Base-by-base conservation (phyloP, 2,888 invertebrate genomes). In the Trachelus tabidus region DNA sequence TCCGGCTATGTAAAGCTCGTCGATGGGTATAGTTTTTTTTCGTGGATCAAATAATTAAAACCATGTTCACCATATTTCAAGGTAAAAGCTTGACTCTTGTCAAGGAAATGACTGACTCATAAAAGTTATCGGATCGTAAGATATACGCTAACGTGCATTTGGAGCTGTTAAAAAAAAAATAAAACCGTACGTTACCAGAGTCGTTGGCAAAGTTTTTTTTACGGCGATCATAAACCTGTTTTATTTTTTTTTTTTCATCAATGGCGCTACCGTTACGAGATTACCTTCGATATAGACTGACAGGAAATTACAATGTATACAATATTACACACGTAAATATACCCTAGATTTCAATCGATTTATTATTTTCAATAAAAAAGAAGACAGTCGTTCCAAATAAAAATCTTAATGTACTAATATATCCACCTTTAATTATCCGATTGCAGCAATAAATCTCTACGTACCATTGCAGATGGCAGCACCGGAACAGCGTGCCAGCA, bases 151-250 rank as follows among this genome's bases (percentile, higher is more conserved):
- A 56, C 56, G 56, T 23, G 56, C 23, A 56, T 56, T 56, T 71
- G 11, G 71, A 15, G 71, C 31, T 71, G 34, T 71, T 71, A 71
- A 71, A 71, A 71, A 71, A 71, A 71, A 34, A 33, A 71, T 71
- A 71, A 71, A 71, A 71, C 71, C 34, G 31, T 33, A 31, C 71
- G 34, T 31, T 34, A 56, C 23, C 56, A 56, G 33, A 31, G 71
- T 71, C 71, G 71, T 71, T 71, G 34, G 71, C 71, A 34, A 71
- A 71, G 71, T 71, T 71, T 34, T 31, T 40, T 71, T 71, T 71
- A 71, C 71, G 23, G 71, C 71, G 12, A 34, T 23, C 71, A 33
- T 71, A 34, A 71, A 71, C 34, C 71, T 15, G 31, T 71, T 71
- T 71, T 71, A 71, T 71, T 35, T 11, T n/a, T 33, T 33, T 12